Conservation (phyloP, 64 coral and sea anemone species). For the Actinia equina region DNA sequence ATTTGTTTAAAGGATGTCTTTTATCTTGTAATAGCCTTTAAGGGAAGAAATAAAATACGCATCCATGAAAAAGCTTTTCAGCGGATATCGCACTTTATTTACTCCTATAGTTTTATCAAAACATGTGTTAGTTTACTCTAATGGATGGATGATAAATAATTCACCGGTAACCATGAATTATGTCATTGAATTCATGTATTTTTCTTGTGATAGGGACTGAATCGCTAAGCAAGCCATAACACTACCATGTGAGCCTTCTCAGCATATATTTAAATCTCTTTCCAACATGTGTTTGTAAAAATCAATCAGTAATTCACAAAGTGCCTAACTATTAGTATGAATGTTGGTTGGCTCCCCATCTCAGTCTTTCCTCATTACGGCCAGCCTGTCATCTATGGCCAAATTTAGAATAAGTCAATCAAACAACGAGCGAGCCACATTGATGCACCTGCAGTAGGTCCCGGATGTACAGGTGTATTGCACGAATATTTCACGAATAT, state of each 20-base stretch:
- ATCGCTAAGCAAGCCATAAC: neutral
- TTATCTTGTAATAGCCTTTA: neutral
- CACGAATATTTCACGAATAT: conserved; percentile 7
- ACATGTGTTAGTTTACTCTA: conserved; percentile 20
- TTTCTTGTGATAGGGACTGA: neutral
- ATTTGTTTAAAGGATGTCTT: neutral
- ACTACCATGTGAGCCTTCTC: neutral
- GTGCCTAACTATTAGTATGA: conserved; percentile 16
- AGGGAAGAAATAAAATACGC: neutral
- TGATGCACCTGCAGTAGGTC: conserved; percentile 31
- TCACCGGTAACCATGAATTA: neutral
- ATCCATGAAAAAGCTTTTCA: neutral
- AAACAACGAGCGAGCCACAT: conserved; percentile 7
- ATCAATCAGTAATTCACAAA: neutral
- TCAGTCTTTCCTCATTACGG: conserved; percentile 3
- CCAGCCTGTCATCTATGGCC: too few species aligned
- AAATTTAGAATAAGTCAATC: conserved; percentile 6
- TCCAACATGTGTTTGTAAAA: neutral
- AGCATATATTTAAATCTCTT: neutral
- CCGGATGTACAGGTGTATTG: conserved; percentile 31
- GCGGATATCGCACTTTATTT: neutral
- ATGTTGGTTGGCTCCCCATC: neutral
- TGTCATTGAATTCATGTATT: conserved; percentile 16
- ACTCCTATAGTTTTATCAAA: conserved; percentile 7
- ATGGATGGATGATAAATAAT: conserved; percentile 11